A percentile compares a stretch with the other conserved stretches of the same genome.
Conservation (phyloP, 2,797 vertebrate species). For the Monodelphis domestica region DNA sequence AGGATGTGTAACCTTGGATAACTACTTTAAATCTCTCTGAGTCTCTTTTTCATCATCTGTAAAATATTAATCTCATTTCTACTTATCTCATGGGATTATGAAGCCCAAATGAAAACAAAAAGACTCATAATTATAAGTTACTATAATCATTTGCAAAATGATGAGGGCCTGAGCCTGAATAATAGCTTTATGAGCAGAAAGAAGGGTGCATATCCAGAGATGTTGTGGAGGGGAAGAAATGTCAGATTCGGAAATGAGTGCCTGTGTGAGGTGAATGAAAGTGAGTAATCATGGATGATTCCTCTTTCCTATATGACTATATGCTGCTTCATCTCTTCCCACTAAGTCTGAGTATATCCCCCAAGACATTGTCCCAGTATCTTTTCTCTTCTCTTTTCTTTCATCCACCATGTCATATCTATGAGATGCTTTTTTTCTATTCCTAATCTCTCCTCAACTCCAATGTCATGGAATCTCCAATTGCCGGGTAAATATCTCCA, state of each 20-base stretch:
- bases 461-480: background rate
- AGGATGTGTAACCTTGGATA: background rate
- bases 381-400: background rate
- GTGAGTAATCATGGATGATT: background rate
- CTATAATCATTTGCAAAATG: background rate
- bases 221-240: background rate
- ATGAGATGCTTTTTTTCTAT: background rate
- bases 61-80: background rate
- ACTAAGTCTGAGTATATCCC: background rate
- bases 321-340: background rate
- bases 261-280: background rate
- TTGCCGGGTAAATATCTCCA: background rate
- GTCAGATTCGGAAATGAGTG: background rate
- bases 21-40: background rate
- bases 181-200: background rate
- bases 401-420: background rate
- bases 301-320: background rate
- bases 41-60: background rate
- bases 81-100: background rate
- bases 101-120: background rate
- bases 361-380: background rate
- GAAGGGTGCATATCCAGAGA: background rate
- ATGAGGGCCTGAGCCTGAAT: background rate
- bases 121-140: background rate
- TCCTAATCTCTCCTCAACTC: background rate